A percentile compares a stretch with the other conserved stretches of the same genome.
These are phyloP conservation scores for Spodoptera frugiperda DNA, from an alignment of 1,140 invertebrate genomes.

Conservation along the genomic window DNA sequence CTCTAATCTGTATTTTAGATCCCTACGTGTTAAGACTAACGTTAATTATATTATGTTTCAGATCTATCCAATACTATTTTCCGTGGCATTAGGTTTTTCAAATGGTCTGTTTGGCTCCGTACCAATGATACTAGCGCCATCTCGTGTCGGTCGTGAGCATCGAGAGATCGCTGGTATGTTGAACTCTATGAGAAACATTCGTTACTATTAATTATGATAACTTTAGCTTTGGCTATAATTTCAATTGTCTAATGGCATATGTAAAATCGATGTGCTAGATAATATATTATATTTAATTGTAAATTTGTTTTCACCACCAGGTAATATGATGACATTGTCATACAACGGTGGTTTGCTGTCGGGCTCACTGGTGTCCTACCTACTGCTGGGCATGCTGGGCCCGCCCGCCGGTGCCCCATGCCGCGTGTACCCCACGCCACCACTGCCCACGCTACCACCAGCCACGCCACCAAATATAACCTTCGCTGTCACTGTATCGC, in stretches of 20 bases:
- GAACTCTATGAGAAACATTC: background rate
- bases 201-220: background rate
- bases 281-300: too few relatives aligned
- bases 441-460: constrained; percentile 68
- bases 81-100: constrained; percentile 92
- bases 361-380: constrained; percentile 93
- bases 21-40: background rate
- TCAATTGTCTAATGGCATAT: too few relatives aligned
- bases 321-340: constrained; percentile 97
- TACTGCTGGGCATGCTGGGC: constrained; percentile 91
- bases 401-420: constrained; percentile 80
- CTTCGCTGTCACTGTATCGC: constrained; percentile 53
- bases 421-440: constrained; percentile 69
- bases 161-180: constrained; percentile 81
- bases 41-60: constrained; percentile 56
- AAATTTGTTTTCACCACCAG: constrained; percentile 70
- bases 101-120: constrained; percentile 96
- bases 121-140: constrained; percentile 96
- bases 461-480: constrained; percentile 63
- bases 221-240: background rate
- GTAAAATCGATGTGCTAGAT: too few relatives aligned
- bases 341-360: constrained; percentile 94
- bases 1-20: too few relatives aligned
- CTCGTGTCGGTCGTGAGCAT: constrained; percentile 88
- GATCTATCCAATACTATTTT: constrained; percentile 89